These are phyloP conservation scores for Drosophila sproati DNA, from an alignment of 1,140 invertebrate species.

Conservation along the genomic window DNA sequence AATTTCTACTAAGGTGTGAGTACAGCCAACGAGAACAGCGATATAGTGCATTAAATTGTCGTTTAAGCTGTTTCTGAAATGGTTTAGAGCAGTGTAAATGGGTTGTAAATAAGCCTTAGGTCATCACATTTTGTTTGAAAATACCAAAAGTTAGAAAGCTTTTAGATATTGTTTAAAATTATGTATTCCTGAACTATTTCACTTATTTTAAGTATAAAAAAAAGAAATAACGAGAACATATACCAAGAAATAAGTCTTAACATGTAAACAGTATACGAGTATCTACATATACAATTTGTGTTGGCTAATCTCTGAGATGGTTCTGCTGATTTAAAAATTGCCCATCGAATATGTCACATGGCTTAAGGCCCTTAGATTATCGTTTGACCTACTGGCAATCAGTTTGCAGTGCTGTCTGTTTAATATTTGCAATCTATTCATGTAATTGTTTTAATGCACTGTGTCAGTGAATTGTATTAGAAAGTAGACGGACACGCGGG, in stretches of 20 bases:
- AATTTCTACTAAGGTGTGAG: slow-evolving; percentile 23
- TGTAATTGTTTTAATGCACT: slow-evolving; percentile 40
- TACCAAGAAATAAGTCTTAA: too few species aligned
- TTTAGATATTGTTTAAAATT: not conserved
- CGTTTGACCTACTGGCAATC: not conserved
- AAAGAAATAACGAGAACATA: too few species aligned
- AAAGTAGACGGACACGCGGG: slow-evolving; percentile 52
- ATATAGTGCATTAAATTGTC: slow-evolving; percentile 36
- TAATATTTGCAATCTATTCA: slow-evolving; percentile 24
- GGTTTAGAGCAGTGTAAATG: slow-evolving; percentile 1
- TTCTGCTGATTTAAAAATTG: too few species aligned
- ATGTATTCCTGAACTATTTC: not conserved
- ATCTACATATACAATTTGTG: too few species aligned
- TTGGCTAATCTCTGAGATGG: too few species aligned
- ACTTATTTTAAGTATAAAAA: too few species aligned
- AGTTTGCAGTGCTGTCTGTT: not conserved
- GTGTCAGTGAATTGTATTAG: slow-evolving; percentile 72
- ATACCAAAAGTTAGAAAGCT: slow-evolving; percentile 5
- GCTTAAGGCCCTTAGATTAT: not conserved
- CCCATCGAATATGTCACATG: too few species aligned
- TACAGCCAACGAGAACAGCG: slow-evolving; percentile 28
- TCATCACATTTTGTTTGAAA: not conserved
- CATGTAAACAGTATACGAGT: too few species aligned
- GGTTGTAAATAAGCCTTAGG: not conserved
- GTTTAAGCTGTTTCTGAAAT: slow-evolving; percentile 17